phyloP scores from a whole-genome alignment of 2,113 vertebrate species.

The Chaetops frenatus region DNA sequence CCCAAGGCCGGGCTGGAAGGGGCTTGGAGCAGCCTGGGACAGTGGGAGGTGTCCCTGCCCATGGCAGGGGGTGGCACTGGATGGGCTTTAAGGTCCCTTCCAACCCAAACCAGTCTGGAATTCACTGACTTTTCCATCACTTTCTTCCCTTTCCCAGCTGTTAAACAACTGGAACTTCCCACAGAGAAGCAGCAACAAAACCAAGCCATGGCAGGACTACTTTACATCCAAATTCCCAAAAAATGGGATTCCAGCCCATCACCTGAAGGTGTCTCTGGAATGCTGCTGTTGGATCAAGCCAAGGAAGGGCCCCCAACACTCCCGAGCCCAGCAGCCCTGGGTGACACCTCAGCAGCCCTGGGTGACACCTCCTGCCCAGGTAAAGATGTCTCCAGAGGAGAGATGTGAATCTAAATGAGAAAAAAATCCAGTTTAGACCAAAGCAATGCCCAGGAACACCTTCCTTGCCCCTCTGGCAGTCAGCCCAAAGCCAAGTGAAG shows the following conservation, averaged over 20 bases:
- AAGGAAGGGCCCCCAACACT: background rate
- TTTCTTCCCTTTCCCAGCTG: background rate
- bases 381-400: accelerated
- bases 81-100: background rate
- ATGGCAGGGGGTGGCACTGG: background rate
- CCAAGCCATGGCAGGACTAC: too few species aligned
- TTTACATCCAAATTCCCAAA: background rate
- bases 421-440: background rate
- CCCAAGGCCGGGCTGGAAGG: accelerated
- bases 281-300: background rate
- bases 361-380: background rate
- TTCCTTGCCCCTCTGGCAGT: background rate
- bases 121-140: background rate
- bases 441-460: background rate
- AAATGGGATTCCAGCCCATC: background rate
- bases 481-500: background rate
- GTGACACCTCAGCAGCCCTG: background rate
- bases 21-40: background rate
- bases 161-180: background rate
- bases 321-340: background rate
- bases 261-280: background rate
- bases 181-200: background rate
- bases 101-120: background rate
- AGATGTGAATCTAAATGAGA: background rate
- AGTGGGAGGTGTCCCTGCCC: background rate